Evolutionary conservation across 2,888 invertebrate genomes (phyloP), one percentile per base, ranked within the genome.

Genomic region (Poecilobothrus nobilitatus): DNA sequence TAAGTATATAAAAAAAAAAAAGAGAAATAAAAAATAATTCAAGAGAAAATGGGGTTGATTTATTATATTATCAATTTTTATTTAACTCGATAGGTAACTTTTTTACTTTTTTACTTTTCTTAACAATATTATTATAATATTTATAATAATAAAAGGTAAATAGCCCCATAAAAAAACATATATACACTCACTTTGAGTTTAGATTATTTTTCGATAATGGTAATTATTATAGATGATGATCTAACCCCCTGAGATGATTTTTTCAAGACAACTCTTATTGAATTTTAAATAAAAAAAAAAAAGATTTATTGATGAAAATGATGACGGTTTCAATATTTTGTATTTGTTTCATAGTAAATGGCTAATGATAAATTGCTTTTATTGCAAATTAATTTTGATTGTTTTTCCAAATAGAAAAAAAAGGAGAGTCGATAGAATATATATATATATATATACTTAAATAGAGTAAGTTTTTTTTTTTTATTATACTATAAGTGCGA

Each of bases 201-300:
- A n/a, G 15, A 53, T 12, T 27, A 27, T 27, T 27, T 27, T 53
- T 53, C 53, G 53, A 53, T 53, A 53, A 53, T 12, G 15, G 53
- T 53, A 53, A 53, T 53, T 53, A 53, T 53, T 53, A 53, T 53
- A 53, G 53, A 53, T 53, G 53, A 53, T 53, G 53, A 53, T 53
- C 12, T 53, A 53, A 6, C 12, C 53, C 53, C 53, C 7, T 6
- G 53, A 53, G 53, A 53, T 53, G 53, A 53, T 53, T 8, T n/a
- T 53, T 53, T 3, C 53, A 53, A 53, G 53, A 53, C 53, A 53
- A 27, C 27, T 4, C 5, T 53, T n/a, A 53, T 53, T 53, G 53
- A 53, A 53, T 18, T 5, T 27, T 27, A 27, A 27, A 5, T 27
- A 27, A 27, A 27, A 5, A 4, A 27, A 12, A 6, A 53, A 53